phyloP scores from a whole-genome alignment of 2,113 vertebrate genomes.

The Ellobius talpinus region DNA sequence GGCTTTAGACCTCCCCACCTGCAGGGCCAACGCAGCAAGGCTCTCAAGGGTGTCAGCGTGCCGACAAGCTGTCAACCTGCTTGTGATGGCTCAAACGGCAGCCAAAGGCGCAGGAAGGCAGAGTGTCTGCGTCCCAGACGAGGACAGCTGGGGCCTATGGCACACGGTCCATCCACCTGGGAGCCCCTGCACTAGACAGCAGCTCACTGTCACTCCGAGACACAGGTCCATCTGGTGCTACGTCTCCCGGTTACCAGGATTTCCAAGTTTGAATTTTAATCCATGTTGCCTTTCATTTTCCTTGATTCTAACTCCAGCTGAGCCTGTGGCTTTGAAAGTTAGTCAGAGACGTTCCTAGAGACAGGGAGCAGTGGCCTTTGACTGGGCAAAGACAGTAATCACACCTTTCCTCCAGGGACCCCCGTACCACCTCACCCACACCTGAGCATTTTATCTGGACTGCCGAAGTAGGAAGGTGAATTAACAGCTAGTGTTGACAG shows the following conservation, averaged over 20 bases:
- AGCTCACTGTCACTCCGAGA: conserved; percentile 38
- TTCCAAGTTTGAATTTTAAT: conserved; percentile 63
- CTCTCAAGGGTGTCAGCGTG: conserved; percentile 33
- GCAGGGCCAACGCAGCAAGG: background rate
- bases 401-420: background rate
- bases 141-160: conserved; percentile 56
- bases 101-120: background rate
- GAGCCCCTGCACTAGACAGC: conserved; percentile 49
- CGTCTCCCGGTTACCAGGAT: conserved; percentile 43
- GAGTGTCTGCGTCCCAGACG: background rate
- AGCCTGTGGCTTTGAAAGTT: background rate
- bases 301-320: background rate
- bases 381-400: background rate
- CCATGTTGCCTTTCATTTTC: background rate
- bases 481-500: fast-evolving
- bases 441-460: background rate
- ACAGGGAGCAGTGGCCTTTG: background rate
- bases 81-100: background rate
- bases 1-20: background rate
- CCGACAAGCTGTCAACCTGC: conserved; percentile 36
- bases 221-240: conserved; percentile 58
- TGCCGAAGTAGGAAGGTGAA: fast-evolving
- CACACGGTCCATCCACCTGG: conserved; percentile 42
- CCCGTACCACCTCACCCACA: background rate
- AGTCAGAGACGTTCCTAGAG: background rate